A percentile compares a stretch with the other conserved stretches of the same genome.
phyloP scores from a whole-genome alignment of 2,113 vertebrate species.

The Nothobranchius furzeri region DNA sequence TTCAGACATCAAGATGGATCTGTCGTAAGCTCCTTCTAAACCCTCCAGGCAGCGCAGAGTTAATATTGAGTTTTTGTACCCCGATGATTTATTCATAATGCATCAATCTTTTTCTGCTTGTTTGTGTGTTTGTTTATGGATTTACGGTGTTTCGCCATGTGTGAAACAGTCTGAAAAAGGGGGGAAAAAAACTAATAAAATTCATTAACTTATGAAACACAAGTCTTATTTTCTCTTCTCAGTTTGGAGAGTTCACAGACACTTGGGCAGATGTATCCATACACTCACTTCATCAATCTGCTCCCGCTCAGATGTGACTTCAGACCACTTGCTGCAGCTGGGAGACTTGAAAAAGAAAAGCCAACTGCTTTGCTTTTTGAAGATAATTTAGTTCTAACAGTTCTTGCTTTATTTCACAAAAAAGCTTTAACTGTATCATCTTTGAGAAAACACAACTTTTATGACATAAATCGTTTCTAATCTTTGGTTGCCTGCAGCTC shows the following conservation, averaged over 20 bases:
- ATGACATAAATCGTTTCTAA: too few species aligned
- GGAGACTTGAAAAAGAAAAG: not conserved
- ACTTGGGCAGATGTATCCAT: not conserved
- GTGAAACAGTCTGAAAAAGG: constrained; percentile 60
- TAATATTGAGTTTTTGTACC: constrained; percentile 63
- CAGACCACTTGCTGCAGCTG: not conserved
- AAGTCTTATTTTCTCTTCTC: constrained; percentile 47
- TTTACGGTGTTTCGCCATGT: constrained; percentile 64
- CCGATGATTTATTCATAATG: constrained; percentile 75
- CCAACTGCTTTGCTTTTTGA: not conserved
- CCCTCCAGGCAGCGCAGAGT: constrained; percentile 67
- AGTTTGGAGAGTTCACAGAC: constrained; percentile 21
- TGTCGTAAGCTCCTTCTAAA: constrained; percentile 47
- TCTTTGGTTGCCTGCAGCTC: too few species aligned
- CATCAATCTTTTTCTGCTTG: constrained; percentile 68
- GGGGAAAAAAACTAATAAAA: constrained; percentile 48
- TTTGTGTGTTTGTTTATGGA: constrained; percentile 76
- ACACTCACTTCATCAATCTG: not conserved
- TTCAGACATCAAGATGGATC: constrained; percentile 67
- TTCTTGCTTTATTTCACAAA: too few species aligned
- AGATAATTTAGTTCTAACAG: too few species aligned
- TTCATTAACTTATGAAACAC: constrained; percentile 70
- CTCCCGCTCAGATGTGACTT: not conserved
- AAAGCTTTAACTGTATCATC: too few species aligned
- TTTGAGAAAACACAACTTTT: too few species aligned